These are phyloP conservation scores for Drosophila paulistorum DNA, from an alignment of 1,140 invertebrate species.

Conservation along the genomic window DNA sequence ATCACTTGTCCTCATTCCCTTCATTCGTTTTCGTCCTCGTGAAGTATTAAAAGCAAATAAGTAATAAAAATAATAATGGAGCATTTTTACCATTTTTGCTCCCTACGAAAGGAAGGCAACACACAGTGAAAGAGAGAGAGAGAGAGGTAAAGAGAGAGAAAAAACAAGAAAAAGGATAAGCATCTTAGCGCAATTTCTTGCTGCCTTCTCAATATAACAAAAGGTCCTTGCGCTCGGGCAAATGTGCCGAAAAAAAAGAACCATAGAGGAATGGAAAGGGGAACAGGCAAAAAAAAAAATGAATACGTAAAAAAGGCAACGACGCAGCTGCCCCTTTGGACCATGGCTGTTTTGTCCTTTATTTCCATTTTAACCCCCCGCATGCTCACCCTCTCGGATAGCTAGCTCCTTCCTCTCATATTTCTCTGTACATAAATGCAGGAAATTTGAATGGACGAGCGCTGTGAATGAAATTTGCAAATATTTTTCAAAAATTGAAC, in stretches of 20 bases:
- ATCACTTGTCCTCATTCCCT: constrained; percentile 19
- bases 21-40: constrained; percentile 52
- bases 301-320: constrained; percentile 30
- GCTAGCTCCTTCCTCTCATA: constrained; percentile 23
- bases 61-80: constrained; percentile 83
- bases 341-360: constrained; percentile 74
- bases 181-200: constrained; percentile 81
- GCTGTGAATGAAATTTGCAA: constrained; percentile 82
- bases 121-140: no score
- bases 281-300: neutral
- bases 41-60: constrained; percentile 83
- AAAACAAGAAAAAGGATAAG: constrained; percentile 75
- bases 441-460: constrained; percentile 82
- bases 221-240: constrained; percentile 78
- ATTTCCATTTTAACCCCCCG: constrained; percentile 60
- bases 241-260: constrained; percentile 77
- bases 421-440: constrained; percentile 65
- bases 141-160: constrained; percentile 17
- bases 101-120: constrained; percentile 55
- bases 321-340: constrained; percentile 63
- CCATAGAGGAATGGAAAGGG: constrained; percentile 20
- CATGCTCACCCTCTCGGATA: constrained; percentile 26
- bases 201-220: constrained; percentile 82
- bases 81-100: constrained; percentile 82
- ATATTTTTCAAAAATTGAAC: constrained; percentile 83